Evolutionary conservation across 1,140 invertebrate genomes (phyloP).

Genomic region (Oppia nitens): DNA sequence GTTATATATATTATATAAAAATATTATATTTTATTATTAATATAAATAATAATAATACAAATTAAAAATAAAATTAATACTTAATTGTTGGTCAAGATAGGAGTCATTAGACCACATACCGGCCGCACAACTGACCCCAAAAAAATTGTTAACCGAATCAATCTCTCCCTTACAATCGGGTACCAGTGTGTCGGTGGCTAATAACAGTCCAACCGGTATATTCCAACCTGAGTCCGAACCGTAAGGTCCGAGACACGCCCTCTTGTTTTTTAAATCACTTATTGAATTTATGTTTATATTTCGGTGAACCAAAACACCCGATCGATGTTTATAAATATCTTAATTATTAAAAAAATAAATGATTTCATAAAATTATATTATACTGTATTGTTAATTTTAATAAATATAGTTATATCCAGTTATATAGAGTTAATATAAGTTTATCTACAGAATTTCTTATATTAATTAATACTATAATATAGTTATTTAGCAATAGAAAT

Average conservation of each 20-base stretch:
- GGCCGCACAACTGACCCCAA: slow-evolving; percentile 54
- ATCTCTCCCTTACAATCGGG: slow-evolving; percentile 44
- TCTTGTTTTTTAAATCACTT: slow-evolving; percentile 45
- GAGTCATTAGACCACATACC: slow-evolving; percentile 57
- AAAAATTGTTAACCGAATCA: slow-evolving; percentile 55
- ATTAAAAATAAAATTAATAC: slow-evolving; percentile 34
- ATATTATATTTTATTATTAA: not conserved
- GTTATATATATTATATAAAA: too few relatives aligned
- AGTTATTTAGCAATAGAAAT: too few relatives aligned
- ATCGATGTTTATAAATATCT: slow-evolving; percentile 55
- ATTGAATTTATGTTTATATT: slow-evolving; percentile 42
- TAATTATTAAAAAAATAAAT: not conserved
- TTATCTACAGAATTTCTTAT: not conserved
- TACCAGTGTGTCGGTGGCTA: slow-evolving; percentile 44
- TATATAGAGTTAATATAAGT: not conserved
- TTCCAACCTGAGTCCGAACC: slow-evolving; percentile 61
- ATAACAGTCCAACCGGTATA: slow-evolving; percentile 38
- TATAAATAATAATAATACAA: not conserved
- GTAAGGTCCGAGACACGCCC: slow-evolving; percentile 60
- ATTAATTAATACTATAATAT: too few relatives aligned
- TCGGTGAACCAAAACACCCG: slow-evolving; percentile 54
- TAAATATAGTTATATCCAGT: too few relatives aligned
- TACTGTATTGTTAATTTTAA: too few relatives aligned
- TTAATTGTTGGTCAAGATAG: slow-evolving; percentile 43
- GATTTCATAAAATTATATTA: slow-evolving; percentile 2